A percentile compares a stretch with the other conserved stretches of the same genome.
Conservation (phyloP, 2,113 vertebrate species). For the Phyllopteryx taeniolatus region DNA sequence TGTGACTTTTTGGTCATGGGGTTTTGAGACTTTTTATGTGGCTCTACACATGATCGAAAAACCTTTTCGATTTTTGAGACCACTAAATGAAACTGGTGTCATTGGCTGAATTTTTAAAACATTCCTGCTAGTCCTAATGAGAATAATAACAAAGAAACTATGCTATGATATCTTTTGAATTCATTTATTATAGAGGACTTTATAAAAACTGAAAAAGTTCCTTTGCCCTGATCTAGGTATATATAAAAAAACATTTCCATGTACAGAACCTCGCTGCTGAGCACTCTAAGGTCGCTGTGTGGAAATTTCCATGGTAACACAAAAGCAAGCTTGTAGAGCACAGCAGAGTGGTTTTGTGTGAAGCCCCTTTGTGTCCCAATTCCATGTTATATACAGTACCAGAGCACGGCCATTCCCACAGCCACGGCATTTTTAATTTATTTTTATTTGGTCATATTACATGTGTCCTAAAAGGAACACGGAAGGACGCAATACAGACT, state of each 20-base stretch:
- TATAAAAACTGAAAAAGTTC: not conserved
- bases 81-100: no score
- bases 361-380: slow-evolving; percentile 51
- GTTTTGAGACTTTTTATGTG: no score
- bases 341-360: slow-evolving; percentile 45
- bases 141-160: no score
- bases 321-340: slow-evolving; percentile 55
- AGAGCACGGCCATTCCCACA: slow-evolving; percentile 26
- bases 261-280: not conserved
- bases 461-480: not conserved
- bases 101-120: no score
- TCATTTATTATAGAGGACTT: not conserved
- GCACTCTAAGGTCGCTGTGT: slow-evolving; percentile 31
- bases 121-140: no score
- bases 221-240: not conserved
- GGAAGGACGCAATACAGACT: not conserved
- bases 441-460: slow-evolving; percentile 11
- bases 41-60: no score
- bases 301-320: slow-evolving; percentile 72
- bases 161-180: no score
- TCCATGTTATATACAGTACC: slow-evolving; percentile 39
- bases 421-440: not conserved
- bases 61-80: no score
- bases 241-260: not conserved
- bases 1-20: no score